Base-by-base conservation (phyloP, 2,888 invertebrate species). In the Eueremaeus valkanovi region DNA sequence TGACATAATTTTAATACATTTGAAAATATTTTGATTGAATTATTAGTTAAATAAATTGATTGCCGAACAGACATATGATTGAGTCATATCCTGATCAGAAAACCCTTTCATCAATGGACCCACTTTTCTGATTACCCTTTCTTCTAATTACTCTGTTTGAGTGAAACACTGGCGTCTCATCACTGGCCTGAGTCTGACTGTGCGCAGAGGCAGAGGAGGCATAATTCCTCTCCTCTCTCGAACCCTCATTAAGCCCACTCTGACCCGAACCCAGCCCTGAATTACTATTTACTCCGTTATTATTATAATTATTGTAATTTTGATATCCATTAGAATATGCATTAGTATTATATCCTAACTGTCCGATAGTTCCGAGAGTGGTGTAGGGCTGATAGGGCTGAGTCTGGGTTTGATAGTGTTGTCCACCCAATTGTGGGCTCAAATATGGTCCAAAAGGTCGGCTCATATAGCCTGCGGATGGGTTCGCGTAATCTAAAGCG, bases 221-320 rank as follows among this genome's bases (percentile, higher is more conserved):
- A 24, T 68, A 68, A 40, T 3, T 68, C 9, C 40, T 68, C 24
- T 68, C 68, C 21, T 68, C 68, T 40, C 68, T 68, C 13, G 3
- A 40, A 11, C 40, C n/a, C 24, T 24, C 68, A 33, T 42, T 31
- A 11, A 31, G 1, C 11, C 61, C 61, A 61, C 18, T 68, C 33
- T 68, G 40, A 40, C 24, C 42, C 9, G 68, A 68, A 21, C 68
- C 42, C 21, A 68, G 24, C 21, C 21, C 68, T 63, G 63, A 33
- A 33, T 31, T 63, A 68, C 68, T 42, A 33, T n/a, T 31, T 6
- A 55, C 24, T 55, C 55, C 55, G 27, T 42, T 68, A n/a, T 40
- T 21, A 33, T 68, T 40, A 40, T 36, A 21, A n/a, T 40, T 68
- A 42, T 40, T 40, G 24, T 68, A 68, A 40, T n/a, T 42, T 24